phyloP scores from a whole-genome alignment of 1,140 invertebrate species.

The Frieseomelitta varia region DNA sequence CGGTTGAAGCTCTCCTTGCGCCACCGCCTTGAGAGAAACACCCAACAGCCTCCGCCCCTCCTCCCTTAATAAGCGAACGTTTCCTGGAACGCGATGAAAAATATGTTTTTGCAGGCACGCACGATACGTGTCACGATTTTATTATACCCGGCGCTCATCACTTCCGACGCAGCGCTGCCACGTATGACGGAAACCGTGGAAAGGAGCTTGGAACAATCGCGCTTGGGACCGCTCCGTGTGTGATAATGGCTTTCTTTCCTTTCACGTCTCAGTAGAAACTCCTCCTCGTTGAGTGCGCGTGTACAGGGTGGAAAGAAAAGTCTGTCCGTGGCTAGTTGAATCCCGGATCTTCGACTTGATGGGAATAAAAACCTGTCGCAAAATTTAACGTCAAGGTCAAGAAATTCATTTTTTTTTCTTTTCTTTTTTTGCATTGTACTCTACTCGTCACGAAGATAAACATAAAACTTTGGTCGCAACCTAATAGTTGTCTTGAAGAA shows the following conservation, averaged over 20 bases:
- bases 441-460: too few relatives aligned
- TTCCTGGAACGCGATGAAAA: conserved; percentile 76
- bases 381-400: too few relatives aligned
- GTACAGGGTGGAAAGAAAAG: too few relatives aligned
- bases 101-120: conserved; percentile 77
- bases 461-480: too few relatives aligned
- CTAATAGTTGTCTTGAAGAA: too few relatives aligned
- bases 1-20: conserved; percentile 44
- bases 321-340: too few relatives aligned
- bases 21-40: conserved; percentile 22
- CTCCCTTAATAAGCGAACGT: conserved; percentile 65
- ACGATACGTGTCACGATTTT: conserved; percentile 76
- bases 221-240: background rate
- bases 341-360: too few relatives aligned
- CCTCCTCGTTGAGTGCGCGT: too few relatives aligned
- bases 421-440: too few relatives aligned
- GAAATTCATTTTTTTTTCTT: too few relatives aligned
- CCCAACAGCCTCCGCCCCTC: background rate
- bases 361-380: too few relatives aligned
- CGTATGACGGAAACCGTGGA: conserved; percentile 53
- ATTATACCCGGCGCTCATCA: conserved; percentile 65
- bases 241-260: background rate
- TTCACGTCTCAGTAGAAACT: background rate
- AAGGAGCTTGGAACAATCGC: conserved; percentile 42
- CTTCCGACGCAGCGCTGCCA: conserved; percentile 50